Evolutionary conservation across 2,888 invertebrate species (phyloP), one percentile per base, ranked within the genome.

Genomic region (Phortica okadai): DNA sequence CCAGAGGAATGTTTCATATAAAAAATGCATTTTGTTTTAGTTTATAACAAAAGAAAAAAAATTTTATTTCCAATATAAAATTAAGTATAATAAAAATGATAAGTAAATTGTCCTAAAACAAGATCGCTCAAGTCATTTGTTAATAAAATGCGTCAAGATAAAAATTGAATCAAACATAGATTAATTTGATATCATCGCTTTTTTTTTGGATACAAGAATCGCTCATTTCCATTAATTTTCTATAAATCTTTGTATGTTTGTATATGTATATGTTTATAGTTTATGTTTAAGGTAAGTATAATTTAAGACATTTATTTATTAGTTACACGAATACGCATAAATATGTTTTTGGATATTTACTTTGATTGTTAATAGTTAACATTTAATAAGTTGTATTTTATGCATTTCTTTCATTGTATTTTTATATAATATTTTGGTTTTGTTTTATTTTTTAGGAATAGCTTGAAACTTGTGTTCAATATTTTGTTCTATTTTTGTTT

Each of bases 191-290:
- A 54, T 5, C 14, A 5, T 45, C 50, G 50, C 33, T 33, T 50
- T 2, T 21, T 70, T 25, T 21, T 70, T 50, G 70, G 70, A 70
- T 25, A 70, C 56, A 70, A 54, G 33, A 70, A 54, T 50, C 56
- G 11, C 14, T 33, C 16, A 14, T 54, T 70, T 70, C n/a, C n/a
- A 59, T n/a, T 5, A 11, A 21, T 16, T 62, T 25, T 64, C 25
- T 73, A 41, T 33, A 45, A 74, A 80, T 86, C 78, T 82, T 84
- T 81, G 79, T 79, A 77, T 83, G 81, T 84, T 76, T 82, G 81
- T 80, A 78, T 78, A 76, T 85, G 8, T 59, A 76, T 85, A 21
- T 59, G 25, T 59, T 59, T 59, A 59, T 59, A 59, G 33, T 41
- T 73, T 16, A 44, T 59, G 10, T 50, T 50, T 50, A 11, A 50